phyloP scores from a whole-genome alignment of 1,140 invertebrate genomes.

The Procambarus virginalis region DNA sequence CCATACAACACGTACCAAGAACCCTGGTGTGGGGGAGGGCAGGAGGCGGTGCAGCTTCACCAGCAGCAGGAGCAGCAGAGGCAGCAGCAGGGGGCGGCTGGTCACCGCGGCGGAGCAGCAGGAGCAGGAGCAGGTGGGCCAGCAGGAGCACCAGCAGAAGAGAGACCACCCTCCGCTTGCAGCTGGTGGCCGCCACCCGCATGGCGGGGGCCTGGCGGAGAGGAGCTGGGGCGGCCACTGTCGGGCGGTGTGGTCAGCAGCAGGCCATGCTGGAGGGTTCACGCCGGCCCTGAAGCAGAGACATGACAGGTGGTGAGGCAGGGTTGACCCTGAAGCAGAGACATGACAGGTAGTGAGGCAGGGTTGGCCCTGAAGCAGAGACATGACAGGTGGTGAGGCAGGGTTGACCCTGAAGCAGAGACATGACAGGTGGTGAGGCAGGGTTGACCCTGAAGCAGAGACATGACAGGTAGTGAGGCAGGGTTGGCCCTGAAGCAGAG shows the following conservation, averaged over 20 bases:
- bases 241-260: conserved; percentile 21
- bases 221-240: conserved; percentile 22
- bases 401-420: no score
- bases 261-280: conserved; percentile 20
- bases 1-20: background rate
- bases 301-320: background rate
- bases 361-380: no score
- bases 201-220: conserved; percentile 51
- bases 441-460: no score
- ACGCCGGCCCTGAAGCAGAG: conserved; percentile 17
- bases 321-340: no score
- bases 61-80: background rate
- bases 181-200: conserved; percentile 50
- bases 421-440: no score
- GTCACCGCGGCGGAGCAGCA: conserved; percentile 40
- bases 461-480: no score
- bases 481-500: no score
- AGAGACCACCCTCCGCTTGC: conserved; percentile 59
- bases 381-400: no score
- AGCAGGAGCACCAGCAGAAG: conserved; percentile 62
- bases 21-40: conserved; percentile 16
- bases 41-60: background rate
- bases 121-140: conserved; percentile 52
- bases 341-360: no score
- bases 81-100: conserved; percentile 11